Conservation (phyloP, 2,113 vertebrate species). For the Sorex fumeus region DNA sequence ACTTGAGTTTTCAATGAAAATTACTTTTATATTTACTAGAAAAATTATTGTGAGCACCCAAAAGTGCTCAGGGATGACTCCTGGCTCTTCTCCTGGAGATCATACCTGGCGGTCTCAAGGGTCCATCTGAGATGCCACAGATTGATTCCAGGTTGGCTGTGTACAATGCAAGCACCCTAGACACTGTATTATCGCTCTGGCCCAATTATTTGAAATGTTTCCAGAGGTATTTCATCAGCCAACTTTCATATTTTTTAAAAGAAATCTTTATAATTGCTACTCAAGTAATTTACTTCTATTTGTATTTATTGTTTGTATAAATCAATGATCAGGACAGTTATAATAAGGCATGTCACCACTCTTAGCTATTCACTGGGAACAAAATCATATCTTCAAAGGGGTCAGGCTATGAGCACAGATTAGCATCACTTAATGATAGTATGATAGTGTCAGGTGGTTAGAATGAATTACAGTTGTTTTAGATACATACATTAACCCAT, state of each 20-base stretch:
- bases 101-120: too few relatives aligned
- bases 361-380: conserved; percentile 29
- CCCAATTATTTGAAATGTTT: conserved; percentile 51
- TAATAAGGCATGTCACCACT: conserved; percentile 71
- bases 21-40: neutral
- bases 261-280: conserved; percentile 37
- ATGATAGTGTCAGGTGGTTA: conserved; percentile 61
- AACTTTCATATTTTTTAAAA: conserved; percentile 41
- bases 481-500: conserved; percentile 71
- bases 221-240: conserved; percentile 64
- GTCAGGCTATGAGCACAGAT: conserved; percentile 77
- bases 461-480: conserved; percentile 61
- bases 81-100: too few relatives aligned
- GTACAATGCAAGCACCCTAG: too few relatives aligned
- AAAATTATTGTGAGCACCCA: too few relatives aligned
- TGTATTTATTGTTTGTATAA: conserved; percentile 65
- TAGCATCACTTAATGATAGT: conserved; percentile 71
- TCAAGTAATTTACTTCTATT: conserved; percentile 33
- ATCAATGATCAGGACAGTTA: conserved; percentile 62
- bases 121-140: too few relatives aligned
- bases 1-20: conserved; percentile 58
- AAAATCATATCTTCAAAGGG: conserved; percentile 61
- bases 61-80: too few relatives aligned
- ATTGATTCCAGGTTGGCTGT: too few relatives aligned
- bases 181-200: too few relatives aligned